These are phyloP conservation scores for Pygoscelis antarcticus DNA, from an alignment of 2,113 vertebrate species.

Conservation along the genomic window DNA sequence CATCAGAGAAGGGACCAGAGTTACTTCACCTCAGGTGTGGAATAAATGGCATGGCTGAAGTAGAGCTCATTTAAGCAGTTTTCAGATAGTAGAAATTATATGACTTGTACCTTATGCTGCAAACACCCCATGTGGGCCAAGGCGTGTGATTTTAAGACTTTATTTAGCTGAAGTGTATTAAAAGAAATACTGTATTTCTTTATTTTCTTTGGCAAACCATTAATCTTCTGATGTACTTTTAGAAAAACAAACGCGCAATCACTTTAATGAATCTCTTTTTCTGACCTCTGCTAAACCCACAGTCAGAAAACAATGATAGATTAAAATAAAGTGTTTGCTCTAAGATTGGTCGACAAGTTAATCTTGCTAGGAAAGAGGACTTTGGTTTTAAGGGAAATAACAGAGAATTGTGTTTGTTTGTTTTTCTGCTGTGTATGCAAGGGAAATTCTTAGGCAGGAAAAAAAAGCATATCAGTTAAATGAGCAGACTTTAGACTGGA, in stretches of 20 bases:
- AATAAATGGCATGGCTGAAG: slow-evolving; percentile 5
- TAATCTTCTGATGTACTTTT: background rate
- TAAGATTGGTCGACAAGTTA: background rate
- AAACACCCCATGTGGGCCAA: background rate
- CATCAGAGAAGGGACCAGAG: slow-evolving; percentile 36
- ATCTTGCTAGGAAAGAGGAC: slow-evolving; percentile 34
- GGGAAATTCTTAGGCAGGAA: slow-evolving; percentile 1
- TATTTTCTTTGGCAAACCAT: slow-evolving; percentile 20
- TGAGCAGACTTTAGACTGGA: background rate
- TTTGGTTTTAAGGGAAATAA: slow-evolving; percentile 25
- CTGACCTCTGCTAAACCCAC: slow-evolving; percentile 25
- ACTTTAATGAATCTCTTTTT: slow-evolving; percentile 35
- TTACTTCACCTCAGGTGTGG: slow-evolving; percentile 51
- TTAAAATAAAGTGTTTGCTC: slow-evolving; percentile 46
- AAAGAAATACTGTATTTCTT: slow-evolving; percentile 23
- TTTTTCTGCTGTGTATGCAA: slow-evolving; percentile 9
- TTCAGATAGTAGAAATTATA: slow-evolving; percentile 42
- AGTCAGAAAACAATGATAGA: slow-evolving; percentile 54
- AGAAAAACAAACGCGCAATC: slow-evolving; percentile 9
- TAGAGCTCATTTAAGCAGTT: background rate
- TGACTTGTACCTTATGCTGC: background rate
- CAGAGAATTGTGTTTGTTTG: background rate
- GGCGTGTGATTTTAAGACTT: background rate
- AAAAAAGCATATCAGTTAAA: background rate
- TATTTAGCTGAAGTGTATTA: slow-evolving; percentile 14